Evolutionary conservation across 2,888 invertebrate species (phyloP), one percentile per base, ranked within the genome.

Genomic region (Nezara viridula): DNA sequence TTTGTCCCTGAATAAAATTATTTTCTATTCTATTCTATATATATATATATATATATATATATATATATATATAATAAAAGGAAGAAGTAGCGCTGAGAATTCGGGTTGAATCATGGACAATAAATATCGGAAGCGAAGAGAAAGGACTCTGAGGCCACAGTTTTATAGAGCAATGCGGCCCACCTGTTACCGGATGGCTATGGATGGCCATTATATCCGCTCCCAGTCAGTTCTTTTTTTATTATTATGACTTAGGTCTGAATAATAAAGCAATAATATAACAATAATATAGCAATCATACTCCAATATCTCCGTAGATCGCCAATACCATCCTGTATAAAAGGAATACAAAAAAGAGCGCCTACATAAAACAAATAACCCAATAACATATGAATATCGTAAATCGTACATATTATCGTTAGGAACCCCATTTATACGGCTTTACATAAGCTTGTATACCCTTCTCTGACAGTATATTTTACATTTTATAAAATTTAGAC

Each of bases 191-290:
- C 16, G 21, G 19, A 12, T 14, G n/a, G n/a, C n/a, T n/a, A n/a
- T n/a, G n/a, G n/a, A 73, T 37, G 16, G 66, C 66, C 66, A 66
- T 66, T 66, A 66, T 66, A 73, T 73, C 16, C n/a, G n/a, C n/a
- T n/a, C n/a, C n/a, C n/a, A n/a, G n/a, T 37, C 66, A 32, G 10
- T 73, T 37, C 66, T 21, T 37, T 73, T 73, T 60, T 6, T 73
- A 37, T 32, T 16, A 9, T 1, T 19, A 73, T 32, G 66, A 37
- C 66, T 73, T 37, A 32, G 21, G 21, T 73, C 66, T 37, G 66
- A 73, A 73, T 73, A 73, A 73, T 73, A 73, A 10, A 37, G 32
- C 66, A 37, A 73, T 73, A 16, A 32, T 32, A 37, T 73, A 19
- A 19, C 37, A 7, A 37, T 73, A 73, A 73, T 73, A 73, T 24